These are phyloP conservation scores for Vulpes vulpes DNA, from an alignment of 2,113 vertebrate genomes.

Conservation along the genomic window DNA sequence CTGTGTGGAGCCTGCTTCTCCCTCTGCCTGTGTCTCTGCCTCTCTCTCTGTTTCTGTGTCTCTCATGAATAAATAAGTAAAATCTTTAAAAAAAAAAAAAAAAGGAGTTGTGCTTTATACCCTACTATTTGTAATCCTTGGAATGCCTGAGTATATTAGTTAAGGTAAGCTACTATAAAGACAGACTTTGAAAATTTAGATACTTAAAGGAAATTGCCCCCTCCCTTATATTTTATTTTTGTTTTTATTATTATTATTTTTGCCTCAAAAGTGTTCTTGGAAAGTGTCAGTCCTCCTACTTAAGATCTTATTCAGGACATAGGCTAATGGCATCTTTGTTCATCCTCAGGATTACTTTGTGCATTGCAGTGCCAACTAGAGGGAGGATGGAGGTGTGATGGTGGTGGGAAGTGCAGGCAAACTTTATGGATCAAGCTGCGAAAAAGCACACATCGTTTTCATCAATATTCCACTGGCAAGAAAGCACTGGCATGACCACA, in stretches of 20 bases:
- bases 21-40: too few relatives aligned
- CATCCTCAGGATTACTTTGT: not conserved
- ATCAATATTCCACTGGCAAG: not conserved
- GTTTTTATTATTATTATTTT: not conserved
- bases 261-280: not conserved
- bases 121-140: not conserved
- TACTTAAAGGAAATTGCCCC: not conserved
- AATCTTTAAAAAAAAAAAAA: too few relatives aligned
- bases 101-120: not conserved
- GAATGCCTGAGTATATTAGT: not conserved
- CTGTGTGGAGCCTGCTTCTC: too few relatives aligned
- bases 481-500: not conserved
- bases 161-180: not conserved
- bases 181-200: not conserved
- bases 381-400: not conserved
- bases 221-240: not conserved
- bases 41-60: too few relatives aligned
- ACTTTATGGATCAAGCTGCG: not conserved
- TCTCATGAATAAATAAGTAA: too few relatives aligned
- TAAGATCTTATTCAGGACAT: not conserved
- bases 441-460: not conserved
- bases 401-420: not conserved
- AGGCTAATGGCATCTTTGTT: not conserved
- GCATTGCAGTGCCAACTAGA: not conserved
- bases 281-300: not conserved